These are phyloP conservation scores for Sebastes glaucus DNA, from an alignment of 2,797 vertebrate species.

Conservation along the genomic window DNA sequence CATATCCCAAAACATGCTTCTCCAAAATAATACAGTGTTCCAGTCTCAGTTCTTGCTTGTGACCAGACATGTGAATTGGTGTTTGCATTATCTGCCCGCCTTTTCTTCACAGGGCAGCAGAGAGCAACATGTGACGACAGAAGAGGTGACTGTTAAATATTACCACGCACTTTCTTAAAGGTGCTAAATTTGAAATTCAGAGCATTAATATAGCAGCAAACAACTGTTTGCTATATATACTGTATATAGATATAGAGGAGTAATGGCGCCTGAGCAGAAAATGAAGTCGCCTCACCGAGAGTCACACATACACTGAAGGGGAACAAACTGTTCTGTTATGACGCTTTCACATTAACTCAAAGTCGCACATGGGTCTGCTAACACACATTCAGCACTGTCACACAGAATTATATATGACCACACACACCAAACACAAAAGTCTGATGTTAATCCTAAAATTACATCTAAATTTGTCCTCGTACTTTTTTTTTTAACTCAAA, in stretches of 20 bases:
- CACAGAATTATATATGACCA: neutral
- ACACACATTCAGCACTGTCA: neutral
- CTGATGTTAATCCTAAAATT: fast-evolving
- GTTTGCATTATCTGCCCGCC: fast-evolving
- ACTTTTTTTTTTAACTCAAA: neutral
- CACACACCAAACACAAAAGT: neutral
- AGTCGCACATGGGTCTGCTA: neutral
- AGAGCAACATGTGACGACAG: neutral
- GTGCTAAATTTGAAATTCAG: neutral
- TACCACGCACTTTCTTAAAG: neutral
- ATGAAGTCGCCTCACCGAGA: neutral
- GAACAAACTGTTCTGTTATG: neutral
- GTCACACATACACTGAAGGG: neutral
- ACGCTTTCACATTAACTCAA: neutral
- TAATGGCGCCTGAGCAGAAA: too few species aligned
- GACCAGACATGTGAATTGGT: neutral
- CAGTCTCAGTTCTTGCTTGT: neutral
- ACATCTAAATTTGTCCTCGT: neutral
- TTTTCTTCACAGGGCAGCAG: neutral
- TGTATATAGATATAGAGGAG: neutral
- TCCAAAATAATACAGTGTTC: neutral
- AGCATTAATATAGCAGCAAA: neutral
- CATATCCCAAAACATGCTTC: neutral
- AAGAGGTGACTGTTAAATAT: neutral
- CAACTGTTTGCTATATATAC: neutral